A percentile compares a stretch with the other conserved stretches of the same genome.
phyloP scores from a whole-genome alignment of 1,140 invertebrate species.

The Holotrichia oblita region DNA sequence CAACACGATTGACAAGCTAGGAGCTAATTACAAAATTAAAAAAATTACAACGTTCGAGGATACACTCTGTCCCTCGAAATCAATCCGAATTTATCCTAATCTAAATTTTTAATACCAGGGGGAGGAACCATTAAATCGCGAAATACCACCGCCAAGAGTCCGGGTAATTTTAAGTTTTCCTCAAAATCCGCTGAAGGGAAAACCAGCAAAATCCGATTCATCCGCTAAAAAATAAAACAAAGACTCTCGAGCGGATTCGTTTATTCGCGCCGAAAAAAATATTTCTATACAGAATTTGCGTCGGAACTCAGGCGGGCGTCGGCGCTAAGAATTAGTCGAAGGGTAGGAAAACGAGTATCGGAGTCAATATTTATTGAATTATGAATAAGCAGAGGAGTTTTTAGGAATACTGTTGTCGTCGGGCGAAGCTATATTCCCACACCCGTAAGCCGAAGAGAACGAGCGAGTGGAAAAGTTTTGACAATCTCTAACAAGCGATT shows the following conservation, averaged over 20 bases:
- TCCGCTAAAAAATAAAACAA: constrained; percentile 2
- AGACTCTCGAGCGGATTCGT: not conserved
- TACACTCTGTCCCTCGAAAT: no score
- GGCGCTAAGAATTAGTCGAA: not conserved
- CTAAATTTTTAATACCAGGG: not conserved
- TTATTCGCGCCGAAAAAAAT: not conserved
- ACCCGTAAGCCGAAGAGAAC: not conserved
- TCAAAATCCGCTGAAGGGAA: not conserved
- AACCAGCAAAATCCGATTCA: constrained; percentile 8
- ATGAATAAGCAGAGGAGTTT: constrained; percentile 27
- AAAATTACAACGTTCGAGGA: no score
- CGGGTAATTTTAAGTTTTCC: not conserved
- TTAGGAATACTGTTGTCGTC: not conserved
- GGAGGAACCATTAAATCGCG: not conserved
- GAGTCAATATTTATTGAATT: constrained; percentile 35
- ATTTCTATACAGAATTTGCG: constrained; percentile 10
- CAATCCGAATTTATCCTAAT: no score
- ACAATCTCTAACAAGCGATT: constrained; percentile 35
- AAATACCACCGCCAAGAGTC: not conserved
- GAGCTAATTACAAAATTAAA: no score
- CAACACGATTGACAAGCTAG: no score
- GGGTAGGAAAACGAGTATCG: not conserved
- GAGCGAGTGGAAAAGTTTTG: not conserved
- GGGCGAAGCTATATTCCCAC: not conserved
- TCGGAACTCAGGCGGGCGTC: no score